These are phyloP conservation scores for Thumatha senex DNA, from an alignment of 2,888 invertebrate genomes.

Conservation along the genomic window DNA sequence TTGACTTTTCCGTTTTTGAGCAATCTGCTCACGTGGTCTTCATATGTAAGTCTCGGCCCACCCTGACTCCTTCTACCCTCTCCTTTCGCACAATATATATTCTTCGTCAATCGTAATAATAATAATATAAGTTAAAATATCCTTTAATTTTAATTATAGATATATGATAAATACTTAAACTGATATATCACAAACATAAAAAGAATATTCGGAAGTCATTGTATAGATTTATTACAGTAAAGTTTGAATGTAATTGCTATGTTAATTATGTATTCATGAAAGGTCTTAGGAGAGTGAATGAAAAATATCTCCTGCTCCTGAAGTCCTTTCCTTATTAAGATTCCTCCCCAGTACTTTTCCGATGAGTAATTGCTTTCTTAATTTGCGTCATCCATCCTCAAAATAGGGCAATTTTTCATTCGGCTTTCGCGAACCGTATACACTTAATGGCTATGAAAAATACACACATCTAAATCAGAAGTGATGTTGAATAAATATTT, in stretches of 20 bases:
- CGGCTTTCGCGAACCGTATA: conserved; percentile 55
- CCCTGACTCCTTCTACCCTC: too few species aligned
- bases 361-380: conserved; percentile 84
- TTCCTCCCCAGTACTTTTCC: conserved; percentile 76
- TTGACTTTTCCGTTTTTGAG: too few species aligned
- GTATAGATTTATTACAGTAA: background rate
- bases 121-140: too few species aligned
- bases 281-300: conserved; percentile 67
- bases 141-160: too few species aligned
- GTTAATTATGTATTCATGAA: conserved; percentile 69
- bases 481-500: conserved; percentile 41
- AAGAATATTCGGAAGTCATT: background rate
- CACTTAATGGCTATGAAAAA: conserved; percentile 54
- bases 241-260: too few species aligned
- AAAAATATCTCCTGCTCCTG: conserved; percentile 68
- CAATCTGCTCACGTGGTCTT: too few species aligned
- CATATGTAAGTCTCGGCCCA: too few species aligned
- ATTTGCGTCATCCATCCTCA: conserved; percentile 82
- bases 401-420: conserved; percentile 82
- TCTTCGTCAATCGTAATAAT: too few species aligned
- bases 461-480: conserved; percentile 36
- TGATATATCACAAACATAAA: too few species aligned
- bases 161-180: too few species aligned
- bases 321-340: conserved; percentile 78
- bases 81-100: too few species aligned